These are phyloP conservation scores for Sisyra terminalis DNA, from an alignment of 2,888 invertebrate genomes.

Conservation along the genomic window DNA sequence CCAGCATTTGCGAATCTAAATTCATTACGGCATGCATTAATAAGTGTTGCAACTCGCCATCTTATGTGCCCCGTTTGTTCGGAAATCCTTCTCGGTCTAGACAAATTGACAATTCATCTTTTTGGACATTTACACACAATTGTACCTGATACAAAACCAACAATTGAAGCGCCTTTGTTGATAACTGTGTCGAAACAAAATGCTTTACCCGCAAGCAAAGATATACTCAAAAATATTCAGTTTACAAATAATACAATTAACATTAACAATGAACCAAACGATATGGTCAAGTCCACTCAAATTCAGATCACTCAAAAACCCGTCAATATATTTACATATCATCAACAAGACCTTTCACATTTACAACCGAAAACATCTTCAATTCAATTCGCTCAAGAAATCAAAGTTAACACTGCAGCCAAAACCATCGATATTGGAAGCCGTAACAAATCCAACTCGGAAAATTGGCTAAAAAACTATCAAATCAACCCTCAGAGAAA, in stretches of 20 bases:
- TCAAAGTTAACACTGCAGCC: too few species aligned
- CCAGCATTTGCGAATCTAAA: conserved; percentile 56
- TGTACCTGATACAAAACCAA: conserved; percentile 3
- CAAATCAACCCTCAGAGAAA: too few species aligned
- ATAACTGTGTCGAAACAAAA: background rate
- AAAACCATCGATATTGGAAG: conserved; percentile 7
- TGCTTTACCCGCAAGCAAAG: conserved; percentile 4
- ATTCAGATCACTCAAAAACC: too few species aligned
- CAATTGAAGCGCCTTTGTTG: background rate
- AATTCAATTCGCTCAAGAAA: too few species aligned
- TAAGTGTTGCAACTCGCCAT: conserved; percentile 57
- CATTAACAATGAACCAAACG: conserved; percentile 17
- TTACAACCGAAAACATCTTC: too few species aligned
- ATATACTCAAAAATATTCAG: conserved; percentile 31
- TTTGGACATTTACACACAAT: conserved; percentile 42
- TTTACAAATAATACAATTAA: conserved; percentile 23
- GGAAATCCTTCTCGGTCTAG: conserved; percentile 56
- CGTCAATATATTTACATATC: too few species aligned
- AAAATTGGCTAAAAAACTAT: conserved; percentile 17
- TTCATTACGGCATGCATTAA: conserved; percentile 49
- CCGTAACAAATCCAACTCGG: conserved; percentile 23
- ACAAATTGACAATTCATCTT: conserved; percentile 69
- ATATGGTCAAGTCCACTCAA: conserved; percentile 11
- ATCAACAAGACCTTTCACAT: too few species aligned
- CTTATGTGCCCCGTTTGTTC: conserved; percentile 63